Conservation (phyloP, 2,888 invertebrate genomes). For the Chrysina gloriosa region DNA sequence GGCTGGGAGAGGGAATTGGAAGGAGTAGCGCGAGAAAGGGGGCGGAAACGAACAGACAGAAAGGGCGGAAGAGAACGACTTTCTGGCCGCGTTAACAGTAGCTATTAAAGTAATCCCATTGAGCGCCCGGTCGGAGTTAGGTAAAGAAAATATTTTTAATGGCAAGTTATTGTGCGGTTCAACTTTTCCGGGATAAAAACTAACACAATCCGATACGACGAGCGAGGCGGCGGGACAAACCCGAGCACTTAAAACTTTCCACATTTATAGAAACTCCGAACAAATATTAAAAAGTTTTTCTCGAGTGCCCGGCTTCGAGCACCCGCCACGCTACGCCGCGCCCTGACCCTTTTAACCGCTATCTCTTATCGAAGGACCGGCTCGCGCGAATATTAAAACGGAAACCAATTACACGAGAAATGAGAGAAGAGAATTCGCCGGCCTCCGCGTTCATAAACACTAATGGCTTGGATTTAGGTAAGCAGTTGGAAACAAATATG, state of each 20-base stretch:
- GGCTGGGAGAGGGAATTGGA: too few relatives aligned
- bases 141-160: constrained; percentile 42
- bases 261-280: constrained; percentile 42
- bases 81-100: constrained; percentile 20
- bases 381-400: constrained; percentile 8
- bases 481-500: too few relatives aligned
- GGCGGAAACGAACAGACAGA: too few relatives aligned
- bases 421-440: background rate
- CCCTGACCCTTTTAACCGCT: constrained; percentile 15
- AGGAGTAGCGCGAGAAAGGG: too few relatives aligned
- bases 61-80: background rate
- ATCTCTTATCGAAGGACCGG: constrained; percentile 36
- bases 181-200: constrained; percentile 38
- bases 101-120: constrained; percentile 36
- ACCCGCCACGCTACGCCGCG: background rate
- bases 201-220: constrained; percentile 39
- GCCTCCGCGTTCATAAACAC: background rate
- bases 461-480: too few relatives aligned
- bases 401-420: constrained; percentile 1
- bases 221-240: constrained; percentile 32
- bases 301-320: constrained; percentile 33
- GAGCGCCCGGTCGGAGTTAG: constrained; percentile 25
- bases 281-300: constrained; percentile 42
- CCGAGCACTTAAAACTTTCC: constrained; percentile 41
- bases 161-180: constrained; percentile 27